Conservation (phyloP, 2,113 vertebrate species). For the Engraulis encrasicolus region DNA sequence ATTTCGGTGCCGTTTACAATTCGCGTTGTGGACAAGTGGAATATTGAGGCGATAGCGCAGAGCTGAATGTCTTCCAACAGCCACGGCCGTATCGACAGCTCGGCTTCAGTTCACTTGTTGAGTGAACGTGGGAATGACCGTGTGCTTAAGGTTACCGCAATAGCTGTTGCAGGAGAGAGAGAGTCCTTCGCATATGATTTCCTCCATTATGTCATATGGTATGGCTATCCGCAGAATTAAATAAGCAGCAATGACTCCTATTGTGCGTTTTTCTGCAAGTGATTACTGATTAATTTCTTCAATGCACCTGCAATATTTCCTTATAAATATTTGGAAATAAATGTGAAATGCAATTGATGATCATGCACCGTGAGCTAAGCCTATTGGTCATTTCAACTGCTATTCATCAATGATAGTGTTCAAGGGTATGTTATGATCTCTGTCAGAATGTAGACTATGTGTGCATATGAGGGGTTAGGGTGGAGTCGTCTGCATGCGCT, state of each 20-base stretch:
- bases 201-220: background rate
- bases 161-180: conserved; percentile 15
- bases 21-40: background rate
- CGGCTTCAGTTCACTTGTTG: conserved; percentile 61
- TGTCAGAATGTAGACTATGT: background rate
- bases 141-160: conserved; percentile 42
- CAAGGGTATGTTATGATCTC: background rate
- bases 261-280: background rate
- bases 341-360: background rate
- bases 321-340: background rate
- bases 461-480: background rate
- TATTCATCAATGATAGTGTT: background rate
- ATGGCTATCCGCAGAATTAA: background rate
- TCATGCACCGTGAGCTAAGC: background rate
- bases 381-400: background rate
- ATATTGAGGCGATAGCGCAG: background rate
- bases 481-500: conserved; percentile 16
- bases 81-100: conserved; percentile 24
- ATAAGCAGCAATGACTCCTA: background rate
- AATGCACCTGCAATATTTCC: background rate
- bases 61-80: conserved; percentile 29
- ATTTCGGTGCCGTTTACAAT: background rate
- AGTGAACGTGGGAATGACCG: conserved; percentile 38
- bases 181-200: background rate
- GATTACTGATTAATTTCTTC: background rate